These are phyloP conservation scores for Drosophila takahashii DNA, from an alignment of 1,140 invertebrate genomes.

Conservation along the genomic window DNA sequence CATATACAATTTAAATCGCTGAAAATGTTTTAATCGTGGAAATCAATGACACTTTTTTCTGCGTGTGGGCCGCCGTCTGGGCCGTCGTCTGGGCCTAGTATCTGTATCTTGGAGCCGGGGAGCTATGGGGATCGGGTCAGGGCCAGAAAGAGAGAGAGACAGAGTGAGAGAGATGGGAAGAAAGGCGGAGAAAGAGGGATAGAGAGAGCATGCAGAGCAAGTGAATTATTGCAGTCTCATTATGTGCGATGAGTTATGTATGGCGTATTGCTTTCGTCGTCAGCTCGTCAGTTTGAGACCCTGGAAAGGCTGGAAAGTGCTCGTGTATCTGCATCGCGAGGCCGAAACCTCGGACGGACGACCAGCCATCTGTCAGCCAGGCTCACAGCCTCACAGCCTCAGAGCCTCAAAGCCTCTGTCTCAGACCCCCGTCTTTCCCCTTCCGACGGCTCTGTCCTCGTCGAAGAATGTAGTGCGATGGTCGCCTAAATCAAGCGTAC, in stretches of 20 bases:
- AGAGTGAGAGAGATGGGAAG: conserved; percentile 24
- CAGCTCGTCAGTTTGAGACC: conserved; percentile 63
- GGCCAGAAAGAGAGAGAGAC: conserved; percentile 15
- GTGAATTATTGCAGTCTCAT: conserved; percentile 85
- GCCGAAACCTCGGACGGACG: conserved; percentile 52
- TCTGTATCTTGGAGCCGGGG: conserved; percentile 7
- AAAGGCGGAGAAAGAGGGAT: conserved; percentile 34
- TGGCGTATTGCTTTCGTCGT: conserved; percentile 84
- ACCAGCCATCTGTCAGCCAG: conserved; percentile 68
- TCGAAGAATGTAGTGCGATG: conserved; percentile 81
- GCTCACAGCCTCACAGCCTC: conserved; percentile 37
- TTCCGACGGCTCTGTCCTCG: conserved; percentile 29
- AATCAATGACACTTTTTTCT: conserved; percentile 1
- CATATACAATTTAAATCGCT: too few species aligned
- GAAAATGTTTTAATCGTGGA: too few species aligned
- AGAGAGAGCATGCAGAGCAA: conserved; percentile 76
- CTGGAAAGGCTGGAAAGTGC: conserved; percentile 57
- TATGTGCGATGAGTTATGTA: conserved; percentile 85
- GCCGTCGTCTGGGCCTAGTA: conserved; percentile 1
- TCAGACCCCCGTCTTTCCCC: neutral
- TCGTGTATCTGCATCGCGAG: conserved; percentile 77
- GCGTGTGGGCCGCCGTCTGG: conserved; percentile 13
- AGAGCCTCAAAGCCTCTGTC: neutral
- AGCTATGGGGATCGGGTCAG: conserved; percentile 11
- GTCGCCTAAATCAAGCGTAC: conserved; percentile 85